phyloP scores from a whole-genome alignment of 2,888 invertebrate species.

The Drosophila acutilabella region DNA sequence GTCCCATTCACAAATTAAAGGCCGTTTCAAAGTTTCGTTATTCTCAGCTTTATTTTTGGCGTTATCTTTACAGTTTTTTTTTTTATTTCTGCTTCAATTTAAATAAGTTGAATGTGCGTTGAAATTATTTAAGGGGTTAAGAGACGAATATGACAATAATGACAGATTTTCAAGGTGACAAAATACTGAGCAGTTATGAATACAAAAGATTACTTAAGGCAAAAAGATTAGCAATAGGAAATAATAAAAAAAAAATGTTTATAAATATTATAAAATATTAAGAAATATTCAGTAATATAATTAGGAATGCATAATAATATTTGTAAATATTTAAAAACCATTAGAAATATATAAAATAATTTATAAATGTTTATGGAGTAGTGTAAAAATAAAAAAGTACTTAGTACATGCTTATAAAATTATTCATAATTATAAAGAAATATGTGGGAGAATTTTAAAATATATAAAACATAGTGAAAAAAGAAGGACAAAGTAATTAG shows the following conservation, averaged over 20 bases:
- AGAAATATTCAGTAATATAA: neutral
- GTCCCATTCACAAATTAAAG: constrained; percentile 14
- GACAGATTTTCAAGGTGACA: constrained; percentile 1
- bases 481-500: no score
- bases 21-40: constrained; percentile 11
- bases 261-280: neutral
- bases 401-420: no score
- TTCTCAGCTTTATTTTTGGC: constrained; percentile 1
- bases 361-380: no score
- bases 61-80: constrained; percentile 19
- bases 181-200: neutral
- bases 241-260: neutral
- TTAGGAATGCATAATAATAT: no score
- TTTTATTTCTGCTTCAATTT: constrained; percentile 24
- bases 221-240: neutral
- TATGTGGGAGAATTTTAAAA: no score
- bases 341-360: neutral
- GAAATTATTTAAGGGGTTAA: constrained; percentile 13
- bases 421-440: no score
- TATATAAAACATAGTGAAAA: no score
- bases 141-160: constrained; percentile 2
- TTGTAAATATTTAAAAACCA: neutral
- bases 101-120: constrained; percentile 18
- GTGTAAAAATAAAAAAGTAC: no score
- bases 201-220: neutral